A percentile compares a stretch with the other conserved stretches of the same genome.
phyloP scores from a whole-genome alignment of 2,888 invertebrate genomes.

The Mamestra brassicae region DNA sequence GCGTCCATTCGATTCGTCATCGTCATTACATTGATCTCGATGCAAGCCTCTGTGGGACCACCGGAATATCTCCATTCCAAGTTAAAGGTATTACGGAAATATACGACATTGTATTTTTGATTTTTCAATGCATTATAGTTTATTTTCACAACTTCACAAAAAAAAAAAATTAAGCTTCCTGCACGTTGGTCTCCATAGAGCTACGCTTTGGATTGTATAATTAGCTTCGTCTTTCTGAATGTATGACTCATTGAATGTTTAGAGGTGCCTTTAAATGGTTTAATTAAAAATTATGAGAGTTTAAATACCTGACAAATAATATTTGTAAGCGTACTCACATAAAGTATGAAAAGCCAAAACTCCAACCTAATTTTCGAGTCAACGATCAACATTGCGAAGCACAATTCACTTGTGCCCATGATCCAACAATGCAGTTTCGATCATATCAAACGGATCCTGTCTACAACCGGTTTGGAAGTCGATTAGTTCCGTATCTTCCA shows the following conservation, averaged over 20 bases:
- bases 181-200: not conserved
- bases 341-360: too few species aligned
- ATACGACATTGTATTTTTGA: not conserved
- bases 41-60: slow-evolving; percentile 76
- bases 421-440: not conserved
- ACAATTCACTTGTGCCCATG: not conserved
- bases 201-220: not conserved
- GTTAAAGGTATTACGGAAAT: slow-evolving; percentile 20
- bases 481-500: slow-evolving; percentile 78
- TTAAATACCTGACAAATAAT: not conserved
- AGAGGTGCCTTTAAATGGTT: not conserved
- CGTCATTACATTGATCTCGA: slow-evolving; percentile 81
- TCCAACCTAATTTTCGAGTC: not conserved
- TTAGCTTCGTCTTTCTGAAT: not conserved
- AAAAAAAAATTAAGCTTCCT: not conserved
- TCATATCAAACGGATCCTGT: slow-evolving; percentile 35
- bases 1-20: slow-evolving; percentile 83
- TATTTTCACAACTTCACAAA: not conserved
- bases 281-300: not conserved
- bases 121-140: not conserved
- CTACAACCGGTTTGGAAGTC: slow-evolving; percentile 47
- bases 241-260: not conserved
- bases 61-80: slow-evolving; percentile 70
- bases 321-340: not conserved
- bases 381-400: not conserved